A percentile compares a stretch with the other conserved stretches of the same genome.
phyloP scores from a whole-genome alignment of 2,113 vertebrate genomes.

The Fregata magnificens region DNA sequence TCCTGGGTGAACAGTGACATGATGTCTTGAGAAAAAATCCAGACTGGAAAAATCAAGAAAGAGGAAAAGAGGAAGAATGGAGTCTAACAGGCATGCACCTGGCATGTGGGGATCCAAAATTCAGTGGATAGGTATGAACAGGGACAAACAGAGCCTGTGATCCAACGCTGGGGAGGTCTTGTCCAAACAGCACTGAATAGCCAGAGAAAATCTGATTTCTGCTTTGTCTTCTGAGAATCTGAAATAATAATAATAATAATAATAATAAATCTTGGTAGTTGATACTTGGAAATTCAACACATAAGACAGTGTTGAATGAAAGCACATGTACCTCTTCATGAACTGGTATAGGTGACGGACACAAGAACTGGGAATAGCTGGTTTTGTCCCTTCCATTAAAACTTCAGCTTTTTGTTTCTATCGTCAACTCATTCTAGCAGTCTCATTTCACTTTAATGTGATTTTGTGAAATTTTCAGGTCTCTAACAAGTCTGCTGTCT shows the following conservation, averaged over 20 bases:
- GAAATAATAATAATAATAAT: neutral
- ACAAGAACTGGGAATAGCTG: fast-evolving
- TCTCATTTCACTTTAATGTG: neutral
- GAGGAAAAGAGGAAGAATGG: neutral
- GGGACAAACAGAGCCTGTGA: neutral
- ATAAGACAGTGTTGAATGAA: neutral
- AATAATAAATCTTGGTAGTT: neutral
- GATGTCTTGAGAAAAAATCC: neutral
- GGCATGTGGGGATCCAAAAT: neutral
- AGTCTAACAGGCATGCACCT: neutral
- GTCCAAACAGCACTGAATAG: neutral
- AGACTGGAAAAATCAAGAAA: neutral
- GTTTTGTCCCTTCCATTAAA: neutral
- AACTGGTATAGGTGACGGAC: fast-evolving
- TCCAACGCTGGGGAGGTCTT: neutral
- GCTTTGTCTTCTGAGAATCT: neutral
- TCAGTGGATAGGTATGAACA: fast-evolving
- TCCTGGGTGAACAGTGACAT: neutral
- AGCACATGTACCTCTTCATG: neutral
- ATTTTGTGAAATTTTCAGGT: neutral
- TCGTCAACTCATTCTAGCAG: neutral
- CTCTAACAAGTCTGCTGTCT: neutral
- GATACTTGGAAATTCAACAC: neutral
- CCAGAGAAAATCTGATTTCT: neutral
- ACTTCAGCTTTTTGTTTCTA: neutral